Base-by-base conservation (phyloP, 2,113 vertebrate genomes). In the Eudyptes chrysolophus region DNA sequence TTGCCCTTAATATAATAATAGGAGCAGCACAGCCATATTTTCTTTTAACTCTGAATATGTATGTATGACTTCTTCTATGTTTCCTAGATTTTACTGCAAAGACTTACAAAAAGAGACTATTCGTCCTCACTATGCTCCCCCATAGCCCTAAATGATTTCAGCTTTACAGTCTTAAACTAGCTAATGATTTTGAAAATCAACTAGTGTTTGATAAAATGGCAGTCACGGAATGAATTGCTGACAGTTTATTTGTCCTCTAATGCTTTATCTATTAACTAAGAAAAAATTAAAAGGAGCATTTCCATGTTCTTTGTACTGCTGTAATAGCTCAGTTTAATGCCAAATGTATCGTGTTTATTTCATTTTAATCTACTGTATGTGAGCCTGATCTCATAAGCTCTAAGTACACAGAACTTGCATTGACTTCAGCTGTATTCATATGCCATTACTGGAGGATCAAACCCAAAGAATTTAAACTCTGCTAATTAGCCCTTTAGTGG, bases 151-250 rank as follows among this genome's bases (percentile, higher is more conserved):
- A 95, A 96, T 85, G 21, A 95, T 72, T 92, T 92, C 93, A 96
- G 65, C 90, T 97, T 95, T 96, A 79, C 88, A 90, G 66, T 90
- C 77, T 92, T 95, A 92, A 97, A 97, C 79, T 96, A 97, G 79
- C 62, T 95, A 96, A 89, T 88, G 82, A 96, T 98, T 98, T 96
- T 94, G 75, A 97, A 98, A 98, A 98, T 97, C 92, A 96, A 77
- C 91, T 96, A 64, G 86, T 95, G 69, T 97, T 97, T 98, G 92
- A 95, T 89, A 94, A 89, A 95, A 87, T 78, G 91, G 75, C 62
- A 77, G 79, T 85, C 93, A 76, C 22, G 11, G 92, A 96, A 97
- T 97, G 22, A 71, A 90, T 79, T 95, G 72, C 96, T 97, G 87
- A 90, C 58, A 97, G 49, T 93, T 97, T 96, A 89, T 94, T 95